Evolutionary conservation across 1,140 invertebrate genomes (phyloP), one percentile per base, ranked within the genome.

Genomic region (Ceratosolen solmsi): DNA sequence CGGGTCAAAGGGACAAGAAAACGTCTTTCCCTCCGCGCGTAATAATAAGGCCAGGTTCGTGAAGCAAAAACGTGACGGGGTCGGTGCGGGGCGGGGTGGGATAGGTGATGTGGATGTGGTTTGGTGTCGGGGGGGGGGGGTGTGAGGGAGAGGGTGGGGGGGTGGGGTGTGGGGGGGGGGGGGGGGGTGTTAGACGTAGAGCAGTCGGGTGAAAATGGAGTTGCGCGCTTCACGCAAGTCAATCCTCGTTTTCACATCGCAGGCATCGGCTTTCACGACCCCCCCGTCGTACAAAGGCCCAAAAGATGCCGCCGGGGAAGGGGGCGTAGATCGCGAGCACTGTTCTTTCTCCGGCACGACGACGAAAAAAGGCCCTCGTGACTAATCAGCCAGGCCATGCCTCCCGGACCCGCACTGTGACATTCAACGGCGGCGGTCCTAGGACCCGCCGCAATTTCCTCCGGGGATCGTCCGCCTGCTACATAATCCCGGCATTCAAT

Each of bases 401-500:
- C 27, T 25, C 30, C 30, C 15, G 9, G 51, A 17, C 0, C 51
- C 36, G 56, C 25, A 11, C 56, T 15, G 38, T 79, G 77, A 79
- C 77, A 79, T 56, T 56, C 65, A 33, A 4, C 77, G 25, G 7
- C 15, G 77, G 65, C 65, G 77, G 77, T 79, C 77, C 30, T 1
- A 17, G 13, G 65, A 51, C 65, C 65, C 77, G 30, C 71, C 70
- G 70, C 71, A 36, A 60, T 60, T 74, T 70, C 65, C 77, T 58
- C 51, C 0, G 1, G 75, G 15, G 46, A n/a, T 30, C 22, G 54
- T 25, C 49, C 36, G 58, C 30, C 41, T n/a, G n/a, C n/a, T n/a
- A 65, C 30, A 73, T 75, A 80, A 72, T 75, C 63, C 76, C 22
- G 41, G 68, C 54, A 71, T 77, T 82, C 80, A 77, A 77, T 77